Evolutionary conservation across 1,140 invertebrate genomes (phyloP).

Genomic region (Steinernema feltiae): DNA sequence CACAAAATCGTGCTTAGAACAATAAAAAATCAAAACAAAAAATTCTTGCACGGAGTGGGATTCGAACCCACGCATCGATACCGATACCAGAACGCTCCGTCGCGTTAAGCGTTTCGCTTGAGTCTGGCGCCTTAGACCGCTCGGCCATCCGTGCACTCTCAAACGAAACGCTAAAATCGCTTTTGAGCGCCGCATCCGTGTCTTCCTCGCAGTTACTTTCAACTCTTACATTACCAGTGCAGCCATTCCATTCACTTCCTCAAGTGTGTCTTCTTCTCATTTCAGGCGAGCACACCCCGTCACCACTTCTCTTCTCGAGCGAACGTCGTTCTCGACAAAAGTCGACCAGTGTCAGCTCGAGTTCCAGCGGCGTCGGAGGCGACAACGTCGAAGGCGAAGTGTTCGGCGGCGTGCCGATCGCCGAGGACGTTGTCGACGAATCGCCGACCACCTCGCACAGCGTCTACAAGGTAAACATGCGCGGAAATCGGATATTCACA

Average conservation of each 20-base stretch:
- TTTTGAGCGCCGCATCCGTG: too few relatives aligned
- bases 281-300: not conserved
- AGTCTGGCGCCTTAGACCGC: constrained; percentile 54
- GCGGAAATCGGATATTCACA: not conserved
- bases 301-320: not conserved
- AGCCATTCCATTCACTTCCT: not conserved
- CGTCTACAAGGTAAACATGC: constrained; percentile 5
- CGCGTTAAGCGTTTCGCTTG: constrained; percentile 35
- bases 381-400: not conserved
- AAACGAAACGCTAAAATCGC: too few relatives aligned
- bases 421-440: not conserved
- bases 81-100: constrained; percentile 17
- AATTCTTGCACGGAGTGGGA: not conserved
- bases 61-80: not conserved
- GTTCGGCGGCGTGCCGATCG: not conserved
- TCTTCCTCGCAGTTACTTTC: too few relatives aligned
- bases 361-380: constrained; percentile 2
- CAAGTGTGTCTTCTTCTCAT: not conserved
- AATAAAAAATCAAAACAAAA: not conserved
- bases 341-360: not conserved
- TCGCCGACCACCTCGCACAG: not conserved
- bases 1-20: not conserved
- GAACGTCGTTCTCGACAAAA: not conserved
- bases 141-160: constrained; percentile 50
- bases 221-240: too few relatives aligned